Evolutionary conservation across 2,797 vertebrate species (phyloP), one percentile per base, ranked within the genome.

Genomic region (Allobates femoralis): DNA sequence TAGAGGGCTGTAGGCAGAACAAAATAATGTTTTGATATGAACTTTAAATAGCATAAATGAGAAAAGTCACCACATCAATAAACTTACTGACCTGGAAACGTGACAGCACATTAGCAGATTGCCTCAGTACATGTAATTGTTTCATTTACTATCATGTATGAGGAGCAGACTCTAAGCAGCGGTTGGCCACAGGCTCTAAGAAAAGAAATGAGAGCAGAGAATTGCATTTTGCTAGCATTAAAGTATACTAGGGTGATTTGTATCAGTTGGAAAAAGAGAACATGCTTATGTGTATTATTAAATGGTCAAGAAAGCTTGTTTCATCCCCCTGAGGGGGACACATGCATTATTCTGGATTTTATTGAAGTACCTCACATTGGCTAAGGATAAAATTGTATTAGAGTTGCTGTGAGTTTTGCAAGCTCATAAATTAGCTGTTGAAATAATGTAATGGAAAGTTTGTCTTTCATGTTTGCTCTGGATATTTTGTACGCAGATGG

Each of bases 21-120:
- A 81, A 67, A 81, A 81, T 41, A 73, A 86, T 86, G 79, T 37
- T 86, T 64, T 14, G 11, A 82, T 82, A 86, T 78, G 79, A 83
- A 69, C 79, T 82, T 86, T 86, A 86, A 86, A 86, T 86, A 86
- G 79, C 85, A 50, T 80, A 79, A 87, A 87, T 84, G 58, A 84
- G 66, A 75, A 86, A 74, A 74, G 66, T 77, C 75, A 71, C 86
- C 77, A 84, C 82, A 84, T 87, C 67, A 84, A 79, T 87, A 84
- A 75, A 75, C 23, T 87, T 80, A 87, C 18, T 87, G 86, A 84
- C 67, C 76, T 87, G 86, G 56, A 87, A 87, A 80, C 81, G 82
- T 87, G 86, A 87, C 81, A 87, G 77, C 66, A 50, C 77, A 84
- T 87, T 87, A 87, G 81, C 66, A 80, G 82, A 87, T 41, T 56